Percentiles rank a stretch among this genome's conserved stretches.
These are phyloP conservation scores for Thalassarche chlororhynchos DNA, from an alignment of 2,113 vertebrate species.

Conservation along the genomic window DNA sequence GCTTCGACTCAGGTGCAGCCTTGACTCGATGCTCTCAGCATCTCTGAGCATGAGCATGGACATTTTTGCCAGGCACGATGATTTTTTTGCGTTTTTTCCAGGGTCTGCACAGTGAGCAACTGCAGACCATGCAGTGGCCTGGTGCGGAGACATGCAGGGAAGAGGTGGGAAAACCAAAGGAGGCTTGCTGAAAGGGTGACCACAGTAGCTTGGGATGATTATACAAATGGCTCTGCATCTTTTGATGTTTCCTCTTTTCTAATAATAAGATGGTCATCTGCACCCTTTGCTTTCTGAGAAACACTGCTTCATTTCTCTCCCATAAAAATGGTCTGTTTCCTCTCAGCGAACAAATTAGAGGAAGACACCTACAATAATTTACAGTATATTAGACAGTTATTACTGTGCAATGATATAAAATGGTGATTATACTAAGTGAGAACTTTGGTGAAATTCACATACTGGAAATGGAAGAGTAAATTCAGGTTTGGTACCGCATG, in stretches of 20 bases:
- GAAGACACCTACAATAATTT: conserved; percentile 14
- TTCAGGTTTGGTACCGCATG: not conserved
- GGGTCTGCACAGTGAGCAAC: not conserved
- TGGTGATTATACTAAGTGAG: not conserved
- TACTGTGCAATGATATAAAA: conserved; percentile 36
- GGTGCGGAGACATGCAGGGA: not conserved
- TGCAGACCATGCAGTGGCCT: not conserved
- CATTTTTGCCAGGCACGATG: not conserved
- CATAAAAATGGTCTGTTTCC: conserved; percentile 26
- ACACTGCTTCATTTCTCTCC: not conserved
- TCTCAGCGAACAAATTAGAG: conserved; percentile 26
- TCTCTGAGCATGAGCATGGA: rapidly evolving
- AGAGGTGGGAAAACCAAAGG: conserved; percentile 24
- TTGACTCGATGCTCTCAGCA: not conserved
- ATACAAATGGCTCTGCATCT: not conserved
- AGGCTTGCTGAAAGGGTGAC: not conserved
- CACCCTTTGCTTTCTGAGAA: conserved; percentile 47
- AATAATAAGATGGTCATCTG: conserved; percentile 51
- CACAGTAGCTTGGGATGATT: conserved; percentile 31
- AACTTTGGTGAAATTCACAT: conserved; percentile 12
- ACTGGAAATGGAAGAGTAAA: conserved; percentile 11
- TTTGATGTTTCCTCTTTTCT: conserved; percentile 51
- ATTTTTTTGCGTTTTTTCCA: not conserved
- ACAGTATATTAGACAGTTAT: conserved; percentile 43
- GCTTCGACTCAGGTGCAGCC: not conserved